These are phyloP conservation scores for Cephus spinipes DNA, from an alignment of 2,888 invertebrate species.

Conservation along the genomic window DNA sequence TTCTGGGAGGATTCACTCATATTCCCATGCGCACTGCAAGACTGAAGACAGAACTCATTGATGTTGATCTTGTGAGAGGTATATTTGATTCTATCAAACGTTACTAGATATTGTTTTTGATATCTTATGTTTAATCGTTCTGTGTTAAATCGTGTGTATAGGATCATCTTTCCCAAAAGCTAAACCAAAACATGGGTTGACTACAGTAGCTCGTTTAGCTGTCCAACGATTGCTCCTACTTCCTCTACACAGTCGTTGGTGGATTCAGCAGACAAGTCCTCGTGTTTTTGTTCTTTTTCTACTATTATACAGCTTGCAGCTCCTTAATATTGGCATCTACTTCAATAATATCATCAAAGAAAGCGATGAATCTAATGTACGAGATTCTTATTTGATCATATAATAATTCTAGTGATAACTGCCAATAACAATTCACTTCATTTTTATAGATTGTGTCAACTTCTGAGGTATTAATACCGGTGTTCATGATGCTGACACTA, in stretches of 20 bases:
- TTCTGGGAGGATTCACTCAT: slow-evolving; percentile 86
- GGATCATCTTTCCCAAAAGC: slow-evolving; percentile 97
- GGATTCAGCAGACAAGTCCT: slow-evolving; percentile 88
- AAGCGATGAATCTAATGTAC: slow-evolving; percentile 69
- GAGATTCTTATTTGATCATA: slow-evolving; percentile 37
- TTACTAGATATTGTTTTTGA: not conserved
- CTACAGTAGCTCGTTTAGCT: slow-evolving; percentile 87
- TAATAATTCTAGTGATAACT: not conserved
- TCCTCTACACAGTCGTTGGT: slow-evolving; percentile 90
- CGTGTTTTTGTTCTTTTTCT: slow-evolving; percentile 81
- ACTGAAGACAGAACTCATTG: slow-evolving; percentile 92
- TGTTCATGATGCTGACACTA: slow-evolving; percentile 78
- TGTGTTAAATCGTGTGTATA: slow-evolving; percentile 58
- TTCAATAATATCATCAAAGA: slow-evolving; percentile 57
- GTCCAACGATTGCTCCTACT: slow-evolving; percentile 84
- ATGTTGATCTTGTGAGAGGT: slow-evolving; percentile 97
- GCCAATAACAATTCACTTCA: not conserved
- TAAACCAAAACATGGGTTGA: slow-evolving; percentile 92
- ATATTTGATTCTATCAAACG: slow-evolving; percentile 12
- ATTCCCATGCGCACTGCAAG: slow-evolving; percentile 83
- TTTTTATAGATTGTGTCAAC: slow-evolving; percentile 71
- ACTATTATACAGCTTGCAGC: slow-evolving; percentile 82
- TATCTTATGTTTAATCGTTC: slow-evolving; percentile 7
- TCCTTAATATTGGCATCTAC: slow-evolving; percentile 73
- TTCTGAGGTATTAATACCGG: slow-evolving; percentile 80